Base-by-base conservation (phyloP, 2,888 invertebrate genomes). In the Thera britannica region DNA sequence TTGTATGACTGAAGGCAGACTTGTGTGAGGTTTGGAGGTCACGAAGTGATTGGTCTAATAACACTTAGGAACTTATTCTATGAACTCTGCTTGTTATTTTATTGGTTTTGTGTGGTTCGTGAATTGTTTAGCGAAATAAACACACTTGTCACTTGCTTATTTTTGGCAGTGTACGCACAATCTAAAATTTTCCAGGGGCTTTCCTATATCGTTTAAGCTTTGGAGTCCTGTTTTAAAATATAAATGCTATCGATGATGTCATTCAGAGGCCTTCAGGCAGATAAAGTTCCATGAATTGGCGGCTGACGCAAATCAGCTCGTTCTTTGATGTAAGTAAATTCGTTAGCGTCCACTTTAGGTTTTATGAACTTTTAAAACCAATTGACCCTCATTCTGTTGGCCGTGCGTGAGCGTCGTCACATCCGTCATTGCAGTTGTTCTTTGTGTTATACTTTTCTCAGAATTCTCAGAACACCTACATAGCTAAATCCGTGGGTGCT, bases 1-100 rank as follows among this genome's bases (percentile, higher is more conserved):
- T 78, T 84, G 85, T 80, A 86, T 79, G 78, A 70, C 69, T 70
- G 78, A 72, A 77, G 75, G 78, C 77, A 83, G 82, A 82, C 75
- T 77, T 81, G 86, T 89, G 83, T 90, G 81, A 67, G 70, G 73
- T 76, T 80, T 85, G 87, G 90, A 92, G 92, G 91, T 87, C 90
- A 83, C 80, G 78, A 81, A 87, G 86, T 86, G 86, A 87, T 85
- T 87, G 89, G 83, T 81, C 79, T 77, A 78, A 56, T 48, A 63
- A 46, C 59, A 12, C 54, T 7, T 54, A 11, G 35, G 49, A 35
- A 35, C 11, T n/a, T 36, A 4, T 38, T 38, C 23, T 23, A 23
- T 23, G 23, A 23, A 1, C 23, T 4, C 38, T 38, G 38, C 5
- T 38, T 4, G 5, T 3, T 38, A 38, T 38, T 80, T 77, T 8